Evolutionary conservation across 2,113 vertebrate species (phyloP).

Genomic region (Anas platyrhynchos): DNA sequence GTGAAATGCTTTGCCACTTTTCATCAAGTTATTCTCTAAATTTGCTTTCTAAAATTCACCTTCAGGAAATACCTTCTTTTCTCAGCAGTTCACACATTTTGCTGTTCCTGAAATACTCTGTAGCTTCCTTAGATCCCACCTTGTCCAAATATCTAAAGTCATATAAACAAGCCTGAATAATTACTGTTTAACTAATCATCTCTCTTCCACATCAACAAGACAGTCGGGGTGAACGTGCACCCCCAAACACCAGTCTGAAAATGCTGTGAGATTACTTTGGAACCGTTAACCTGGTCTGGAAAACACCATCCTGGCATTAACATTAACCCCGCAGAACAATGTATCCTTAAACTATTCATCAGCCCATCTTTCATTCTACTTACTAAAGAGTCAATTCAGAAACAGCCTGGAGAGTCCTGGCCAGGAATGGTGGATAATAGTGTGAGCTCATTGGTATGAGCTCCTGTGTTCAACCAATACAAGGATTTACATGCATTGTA

Average conservation of each 20-base stretch:
- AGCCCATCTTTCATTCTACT: background rate
- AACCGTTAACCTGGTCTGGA: background rate
- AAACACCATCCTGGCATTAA: background rate
- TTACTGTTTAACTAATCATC: conserved; percentile 19
- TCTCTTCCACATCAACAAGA: background rate
- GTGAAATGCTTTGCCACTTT: background rate
- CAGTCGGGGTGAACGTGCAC: background rate
- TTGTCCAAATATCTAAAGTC: conserved; percentile 14
- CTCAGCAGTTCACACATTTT: background rate
- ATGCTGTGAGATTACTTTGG: background rate
- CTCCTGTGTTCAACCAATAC: background rate
- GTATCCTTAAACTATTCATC: background rate
- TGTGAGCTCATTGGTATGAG: conserved; percentile 66
- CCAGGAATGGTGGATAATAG: conserved; percentile 36
- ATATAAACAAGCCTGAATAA: background rate
- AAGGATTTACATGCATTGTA: conserved; percentile 46
- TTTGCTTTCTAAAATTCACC: background rate
- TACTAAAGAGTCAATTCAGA: background rate
- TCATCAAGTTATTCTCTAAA: background rate
- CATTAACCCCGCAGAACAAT: background rate
- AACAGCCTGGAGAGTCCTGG: background rate
- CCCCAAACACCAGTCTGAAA: background rate
- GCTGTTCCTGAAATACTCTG: background rate
- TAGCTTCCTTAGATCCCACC: background rate
- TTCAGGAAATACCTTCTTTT: background rate